A percentile compares a stretch with the other conserved stretches of the same genome.
Evolutionary conservation across 2,888 invertebrate species (phyloP).

Genomic region (Antheraea yamamai): DNA sequence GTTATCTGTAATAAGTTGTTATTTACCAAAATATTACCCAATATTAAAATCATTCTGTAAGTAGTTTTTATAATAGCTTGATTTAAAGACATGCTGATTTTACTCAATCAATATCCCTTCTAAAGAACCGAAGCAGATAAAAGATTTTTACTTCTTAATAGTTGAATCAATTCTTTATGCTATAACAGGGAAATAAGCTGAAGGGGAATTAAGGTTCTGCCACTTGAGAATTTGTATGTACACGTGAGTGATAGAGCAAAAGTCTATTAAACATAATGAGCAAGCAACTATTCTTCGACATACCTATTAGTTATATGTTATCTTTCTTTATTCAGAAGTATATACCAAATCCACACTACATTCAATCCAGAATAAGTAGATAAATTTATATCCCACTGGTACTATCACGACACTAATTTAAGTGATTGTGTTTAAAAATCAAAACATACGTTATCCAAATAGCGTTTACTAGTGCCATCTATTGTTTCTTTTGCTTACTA

Average conservation of each 20-base stretch:
- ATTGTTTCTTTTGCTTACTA: not conserved
- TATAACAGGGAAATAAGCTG: not conserved
- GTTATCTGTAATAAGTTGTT: no score
- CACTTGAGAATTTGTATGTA: not conserved
- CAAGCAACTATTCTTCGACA: not conserved
- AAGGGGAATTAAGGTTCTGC: not conserved
- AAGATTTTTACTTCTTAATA: not conserved
- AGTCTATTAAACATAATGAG: not conserved
- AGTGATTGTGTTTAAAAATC: not conserved
- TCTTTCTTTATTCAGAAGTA: no score
- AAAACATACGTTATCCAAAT: not conserved
- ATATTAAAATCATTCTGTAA: no score
- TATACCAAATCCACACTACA: no score
- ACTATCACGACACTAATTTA: not conserved
- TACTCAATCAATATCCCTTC: not conserved
- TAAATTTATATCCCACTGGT: no score
- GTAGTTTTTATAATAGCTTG: no score
- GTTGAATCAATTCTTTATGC: not conserved
- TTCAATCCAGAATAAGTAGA: no score
- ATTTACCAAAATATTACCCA: no score
- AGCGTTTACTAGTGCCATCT: conserved; percentile 2
- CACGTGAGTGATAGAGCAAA: not conserved
- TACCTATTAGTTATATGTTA: no score
- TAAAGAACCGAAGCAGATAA: not conserved
- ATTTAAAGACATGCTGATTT: no score